A percentile compares a stretch with the other conserved stretches of the same genome.
phyloP scores from a whole-genome alignment of 2,888 invertebrate species.

The Mamestra brassicae region DNA sequence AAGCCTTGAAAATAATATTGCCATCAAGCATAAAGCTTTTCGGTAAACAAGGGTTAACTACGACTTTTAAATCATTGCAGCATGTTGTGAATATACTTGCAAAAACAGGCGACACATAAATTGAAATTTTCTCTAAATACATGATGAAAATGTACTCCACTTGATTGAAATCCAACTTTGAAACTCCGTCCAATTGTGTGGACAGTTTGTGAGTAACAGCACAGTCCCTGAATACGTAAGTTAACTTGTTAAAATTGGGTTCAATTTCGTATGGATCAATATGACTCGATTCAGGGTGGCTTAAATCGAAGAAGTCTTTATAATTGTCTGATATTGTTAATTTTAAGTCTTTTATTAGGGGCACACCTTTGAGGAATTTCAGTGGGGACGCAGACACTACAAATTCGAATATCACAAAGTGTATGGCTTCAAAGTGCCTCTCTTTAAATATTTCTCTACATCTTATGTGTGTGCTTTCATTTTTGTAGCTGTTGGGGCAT shows the following conservation, averaged over 20 bases:
- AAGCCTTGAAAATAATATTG: slow-evolving; percentile 75
- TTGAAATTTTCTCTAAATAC: slow-evolving; percentile 71
- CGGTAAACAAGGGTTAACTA: slow-evolving; percentile 65
- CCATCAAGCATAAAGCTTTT: slow-evolving; percentile 71
- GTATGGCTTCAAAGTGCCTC: slow-evolving; percentile 66
- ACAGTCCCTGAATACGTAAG: slow-evolving; percentile 69
- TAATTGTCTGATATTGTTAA: slow-evolving; percentile 73
- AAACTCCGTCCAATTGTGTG: slow-evolving; percentile 66
- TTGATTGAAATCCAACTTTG: slow-evolving; percentile 68
- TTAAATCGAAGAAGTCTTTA: slow-evolving; percentile 64
- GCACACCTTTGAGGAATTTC: slow-evolving; percentile 67
- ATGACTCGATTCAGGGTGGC: slow-evolving; percentile 31
- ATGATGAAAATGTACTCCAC: slow-evolving; percentile 75
- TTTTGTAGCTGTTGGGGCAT: slow-evolving; percentile 57
- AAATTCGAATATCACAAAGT: slow-evolving; percentile 73
- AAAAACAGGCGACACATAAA: slow-evolving; percentile 73
- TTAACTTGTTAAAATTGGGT: slow-evolving; percentile 61
- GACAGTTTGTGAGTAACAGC: slow-evolving; percentile 69
- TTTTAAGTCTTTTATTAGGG: slow-evolving; percentile 65
- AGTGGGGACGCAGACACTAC: slow-evolving; percentile 68
- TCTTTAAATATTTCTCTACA: slow-evolving; percentile 66
- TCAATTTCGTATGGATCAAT: slow-evolving; percentile 39
- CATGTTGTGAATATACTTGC: slow-evolving; percentile 61
- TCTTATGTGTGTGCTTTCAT: slow-evolving; percentile 59
- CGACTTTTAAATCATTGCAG: slow-evolving; percentile 68